Conservation (phyloP, 1,140 invertebrate genomes). For the Drosophila asahinai region DNA sequence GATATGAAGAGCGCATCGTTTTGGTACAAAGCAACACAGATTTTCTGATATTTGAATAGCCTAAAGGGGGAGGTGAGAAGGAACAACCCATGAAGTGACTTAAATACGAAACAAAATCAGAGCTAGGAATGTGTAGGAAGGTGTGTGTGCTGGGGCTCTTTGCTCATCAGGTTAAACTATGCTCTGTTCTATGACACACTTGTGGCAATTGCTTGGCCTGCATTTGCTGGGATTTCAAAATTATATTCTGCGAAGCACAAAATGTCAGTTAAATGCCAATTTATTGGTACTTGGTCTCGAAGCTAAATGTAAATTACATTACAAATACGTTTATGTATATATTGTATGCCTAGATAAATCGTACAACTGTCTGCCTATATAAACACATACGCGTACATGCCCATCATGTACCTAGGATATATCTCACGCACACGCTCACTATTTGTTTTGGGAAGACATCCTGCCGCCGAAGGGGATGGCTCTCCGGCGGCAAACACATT, state of each 20-base stretch:
- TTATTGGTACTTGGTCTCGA: conserved; percentile 78
- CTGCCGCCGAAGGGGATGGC: conserved; percentile 14
- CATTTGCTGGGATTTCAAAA: conserved; percentile 38
- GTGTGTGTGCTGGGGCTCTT: conserved; percentile 4
- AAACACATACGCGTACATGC: conserved; percentile 47
- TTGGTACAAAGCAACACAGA: conserved; percentile 67
- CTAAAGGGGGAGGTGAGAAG: conserved; percentile 17
- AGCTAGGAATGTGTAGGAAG: conserved; percentile 39
- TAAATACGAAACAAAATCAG: conserved; percentile 21
- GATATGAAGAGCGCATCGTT: conserved; percentile 68
- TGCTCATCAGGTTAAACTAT: conserved; percentile 6
- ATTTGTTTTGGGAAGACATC: conserved; percentile 48
- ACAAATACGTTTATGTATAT: conserved; percentile 34
- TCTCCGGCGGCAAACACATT: conserved; percentile 34
- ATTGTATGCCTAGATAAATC: conserved; percentile 40
- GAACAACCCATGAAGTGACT: conserved; percentile 46
- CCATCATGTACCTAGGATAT: conserved; percentile 34
- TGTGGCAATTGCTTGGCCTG: conserved; percentile 41
- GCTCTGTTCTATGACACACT: conserved; percentile 62
- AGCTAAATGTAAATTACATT: conserved; percentile 69
- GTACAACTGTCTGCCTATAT: conserved; percentile 38
- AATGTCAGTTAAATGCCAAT: conserved; percentile 81
- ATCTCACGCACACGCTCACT: conserved; percentile 40
- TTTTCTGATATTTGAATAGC: conserved; percentile 30
- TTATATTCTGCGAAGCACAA: conserved; percentile 69